Evolutionary conservation across 2,888 invertebrate species (phyloP).

Genomic region (Dolichopus griseipennis): DNA sequence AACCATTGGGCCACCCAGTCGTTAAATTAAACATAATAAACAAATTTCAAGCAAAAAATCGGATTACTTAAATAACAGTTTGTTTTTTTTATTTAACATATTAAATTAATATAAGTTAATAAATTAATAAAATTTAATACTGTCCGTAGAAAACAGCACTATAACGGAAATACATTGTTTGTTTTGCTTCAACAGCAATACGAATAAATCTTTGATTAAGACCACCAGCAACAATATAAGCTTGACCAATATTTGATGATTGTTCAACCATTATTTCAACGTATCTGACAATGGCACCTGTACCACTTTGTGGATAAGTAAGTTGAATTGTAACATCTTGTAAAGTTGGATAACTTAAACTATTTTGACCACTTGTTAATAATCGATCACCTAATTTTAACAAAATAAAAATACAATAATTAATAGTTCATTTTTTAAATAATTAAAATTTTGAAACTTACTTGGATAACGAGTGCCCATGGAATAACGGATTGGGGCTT

Average conservation of each 20-base stretch:
- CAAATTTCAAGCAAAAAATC: too few species aligned
- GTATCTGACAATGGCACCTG: conserved; percentile 31
- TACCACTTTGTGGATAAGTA: conserved; percentile 34
- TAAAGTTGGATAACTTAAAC: conserved; percentile 27
- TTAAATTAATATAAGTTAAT: conserved; percentile 19
- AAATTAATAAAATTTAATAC: conserved; percentile 11
- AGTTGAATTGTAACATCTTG: conserved; percentile 35
- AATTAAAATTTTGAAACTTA: neutral
- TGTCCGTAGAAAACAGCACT: conserved; percentile 33
- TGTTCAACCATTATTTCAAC: conserved; percentile 34
- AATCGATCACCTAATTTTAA: neutral
- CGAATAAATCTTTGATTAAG: conserved; percentile 37
- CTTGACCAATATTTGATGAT: conserved; percentile 33
- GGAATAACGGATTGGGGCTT: neutral
- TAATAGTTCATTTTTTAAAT: too few species aligned
- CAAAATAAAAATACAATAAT: too few species aligned
- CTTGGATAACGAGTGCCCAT: neutral
- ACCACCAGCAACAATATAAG: conserved; percentile 38
- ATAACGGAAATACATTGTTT: conserved; percentile 34
- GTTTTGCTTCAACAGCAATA: conserved; percentile 34
- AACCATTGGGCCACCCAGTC: too few species aligned
- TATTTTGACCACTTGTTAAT: conserved; percentile 7
- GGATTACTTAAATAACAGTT: too few species aligned
- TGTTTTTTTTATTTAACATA: too few species aligned
- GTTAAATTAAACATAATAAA: too few species aligned